Evolutionary conservation across 2,888 invertebrate species (phyloP).

Genomic region (Tinea semifulvella): DNA sequence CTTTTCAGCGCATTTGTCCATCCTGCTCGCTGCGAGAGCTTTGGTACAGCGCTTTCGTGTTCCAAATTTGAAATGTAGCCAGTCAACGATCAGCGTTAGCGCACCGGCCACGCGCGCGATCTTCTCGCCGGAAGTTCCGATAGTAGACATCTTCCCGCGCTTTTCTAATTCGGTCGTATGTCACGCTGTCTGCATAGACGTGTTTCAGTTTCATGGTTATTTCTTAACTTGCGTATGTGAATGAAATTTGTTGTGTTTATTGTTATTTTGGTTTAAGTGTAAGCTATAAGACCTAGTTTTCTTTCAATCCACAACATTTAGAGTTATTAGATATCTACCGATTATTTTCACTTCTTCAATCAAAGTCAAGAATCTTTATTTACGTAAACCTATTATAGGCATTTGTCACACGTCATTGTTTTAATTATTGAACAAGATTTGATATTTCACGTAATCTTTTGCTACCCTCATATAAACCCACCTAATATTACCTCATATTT

Average conservation of each 20-base stretch:
- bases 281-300: neutral
- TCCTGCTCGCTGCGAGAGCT: slow-evolving; percentile 46
- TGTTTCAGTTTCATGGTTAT: slow-evolving; percentile 27
- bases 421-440: no score
- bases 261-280: slow-evolving; percentile 4
- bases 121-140: slow-evolving; percentile 15
- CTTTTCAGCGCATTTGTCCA: slow-evolving; percentile 21
- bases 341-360: no score
- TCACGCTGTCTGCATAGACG: slow-evolving; percentile 24
- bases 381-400: no score
- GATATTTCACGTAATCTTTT: no score
- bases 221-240: slow-evolving; percentile 18
- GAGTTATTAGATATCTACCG: no score
- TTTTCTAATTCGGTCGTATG: slow-evolving; percentile 31
- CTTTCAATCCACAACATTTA: no score
- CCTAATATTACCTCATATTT: no score
- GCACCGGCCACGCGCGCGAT: slow-evolving; percentile 44
- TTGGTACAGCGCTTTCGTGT: slow-evolving; percentile 31
- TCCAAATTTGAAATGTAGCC: slow-evolving; percentile 26
- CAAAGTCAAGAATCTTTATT: no score
- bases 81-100: slow-evolving; percentile 51
- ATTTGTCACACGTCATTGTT: no score
- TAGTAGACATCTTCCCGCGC: slow-evolving; percentile 9
- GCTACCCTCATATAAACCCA: no score
- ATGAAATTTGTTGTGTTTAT: slow-evolving; percentile 1